Conservation (phyloP, 35 echinoderm and acorn worm genomes). For the Apostichopus californicus region DNA sequence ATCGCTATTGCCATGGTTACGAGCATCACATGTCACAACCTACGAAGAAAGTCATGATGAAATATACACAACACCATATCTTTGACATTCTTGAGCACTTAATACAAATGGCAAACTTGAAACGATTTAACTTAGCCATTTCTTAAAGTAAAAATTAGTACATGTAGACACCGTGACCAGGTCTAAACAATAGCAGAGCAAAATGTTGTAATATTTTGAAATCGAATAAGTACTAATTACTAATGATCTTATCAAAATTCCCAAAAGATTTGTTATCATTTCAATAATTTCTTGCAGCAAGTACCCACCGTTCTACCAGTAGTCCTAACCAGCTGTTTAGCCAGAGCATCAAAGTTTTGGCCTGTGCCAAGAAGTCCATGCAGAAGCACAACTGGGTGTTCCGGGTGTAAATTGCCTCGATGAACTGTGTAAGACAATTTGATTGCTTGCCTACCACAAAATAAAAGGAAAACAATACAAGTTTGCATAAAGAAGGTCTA, state of each 20-base stretch:
- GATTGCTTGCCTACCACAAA: conserved; percentile 59
- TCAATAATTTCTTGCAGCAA: not conserved
- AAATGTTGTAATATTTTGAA: too few relatives aligned
- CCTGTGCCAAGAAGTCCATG: conserved; percentile 95
- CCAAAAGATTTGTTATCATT: not conserved
- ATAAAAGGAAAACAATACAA: not conserved
- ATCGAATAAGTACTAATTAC: too few relatives aligned
- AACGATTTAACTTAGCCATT: too few relatives aligned
- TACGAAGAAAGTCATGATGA: conserved; percentile 14
- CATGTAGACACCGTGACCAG: too few relatives aligned
- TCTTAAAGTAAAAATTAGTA: too few relatives aligned
- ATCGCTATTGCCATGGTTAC: conserved; percentile 93
- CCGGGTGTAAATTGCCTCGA: conserved; percentile 27
- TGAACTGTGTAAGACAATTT: conserved; percentile 76
- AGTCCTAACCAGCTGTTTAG: conserved; percentile 72
- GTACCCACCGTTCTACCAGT: conserved; percentile 66
- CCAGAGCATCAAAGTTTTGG: conserved; percentile 81
- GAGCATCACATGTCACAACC: conserved; percentile 83
- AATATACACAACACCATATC: too few relatives aligned
- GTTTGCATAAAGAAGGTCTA: not conserved
- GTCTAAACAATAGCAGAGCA: too few relatives aligned
- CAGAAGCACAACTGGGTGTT: conserved; percentile 63
- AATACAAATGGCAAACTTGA: too few relatives aligned
- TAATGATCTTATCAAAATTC: too few relatives aligned
- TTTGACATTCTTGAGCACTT: too few relatives aligned